phyloP scores from a whole-genome alignment of 2,888 invertebrate genomes.

The Temnothorax unifasciatus region DNA sequence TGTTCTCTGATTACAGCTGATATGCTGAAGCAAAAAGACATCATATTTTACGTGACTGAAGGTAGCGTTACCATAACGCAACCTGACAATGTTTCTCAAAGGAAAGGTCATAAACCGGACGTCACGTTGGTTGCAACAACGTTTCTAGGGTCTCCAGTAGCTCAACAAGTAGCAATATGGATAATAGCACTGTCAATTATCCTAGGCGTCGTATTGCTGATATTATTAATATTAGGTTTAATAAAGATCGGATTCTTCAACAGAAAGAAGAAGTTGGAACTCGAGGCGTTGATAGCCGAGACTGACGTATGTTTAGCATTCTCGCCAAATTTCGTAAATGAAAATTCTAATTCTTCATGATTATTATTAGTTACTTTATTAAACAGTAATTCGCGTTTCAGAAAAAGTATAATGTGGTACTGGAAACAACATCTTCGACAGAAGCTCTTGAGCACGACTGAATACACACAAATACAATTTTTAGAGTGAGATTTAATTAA shows the following conservation, averaged over 20 bases:
- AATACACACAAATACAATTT: conserved; percentile 11
- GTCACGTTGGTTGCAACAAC: conserved; percentile 80
- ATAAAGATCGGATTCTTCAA: conserved; percentile 83
- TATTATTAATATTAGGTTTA: conserved; percentile 76
- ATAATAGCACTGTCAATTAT: conserved; percentile 80
- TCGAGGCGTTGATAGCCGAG: conserved; percentile 81
- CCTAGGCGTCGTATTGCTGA: conserved; percentile 79
- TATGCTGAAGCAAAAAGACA: conserved; percentile 80
- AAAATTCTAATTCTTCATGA: background rate
- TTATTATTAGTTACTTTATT: background rate
- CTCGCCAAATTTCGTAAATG: background rate
- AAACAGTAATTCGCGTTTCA: conserved; percentile 44
- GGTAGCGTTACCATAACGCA: conserved; percentile 79
- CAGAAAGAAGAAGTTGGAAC: conserved; percentile 78
- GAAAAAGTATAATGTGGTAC: conserved; percentile 36
- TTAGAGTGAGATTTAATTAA: conserved; percentile 3
- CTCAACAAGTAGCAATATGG: conserved; percentile 78
- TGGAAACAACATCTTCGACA: conserved; percentile 71
- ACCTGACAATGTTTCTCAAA: conserved; percentile 78
- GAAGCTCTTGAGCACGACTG: conserved; percentile 65
- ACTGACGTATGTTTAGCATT: conserved; percentile 70
- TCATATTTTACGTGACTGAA: conserved; percentile 83
- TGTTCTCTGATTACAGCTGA: conserved; percentile 55
- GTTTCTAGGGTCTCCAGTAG: conserved; percentile 82
- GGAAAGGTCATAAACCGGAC: conserved; percentile 77